Evolutionary conservation across 2,888 invertebrate species (phyloP), one percentile per base, ranked within the genome.

Genomic region (Coronaproctus castanopsis): DNA sequence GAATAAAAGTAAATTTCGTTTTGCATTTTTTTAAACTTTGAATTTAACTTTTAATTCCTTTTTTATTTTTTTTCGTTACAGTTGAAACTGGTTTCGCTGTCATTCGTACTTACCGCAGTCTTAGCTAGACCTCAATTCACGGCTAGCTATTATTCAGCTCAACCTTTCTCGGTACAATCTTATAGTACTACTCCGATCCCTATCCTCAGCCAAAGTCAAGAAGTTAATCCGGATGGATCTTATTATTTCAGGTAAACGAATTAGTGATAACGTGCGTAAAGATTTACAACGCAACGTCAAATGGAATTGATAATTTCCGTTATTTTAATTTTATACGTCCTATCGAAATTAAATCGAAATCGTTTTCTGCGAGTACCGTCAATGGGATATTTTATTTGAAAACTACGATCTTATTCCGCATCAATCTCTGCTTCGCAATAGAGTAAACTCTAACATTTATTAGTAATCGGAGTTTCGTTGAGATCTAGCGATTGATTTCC

Each of bases 181-280:
- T 68, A 67, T 50, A 61, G 24, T 54, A 65, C 62, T 20, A 66
- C 65, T 50, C 68, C 64, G 52, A 77, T 80, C 63, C 80, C 80
- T 3, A 82, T 81, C 62, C 67, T 79, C 21, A 73, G 76, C 61
- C 78, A 77, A 66, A 77, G 78, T 57, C 80, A 79, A 63, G 73
- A 74, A 51, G 78, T 79, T 69, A 78, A 79, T 66, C 79, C 80
- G 48, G 80, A 79, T 65, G 80, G 80, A 58, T 78, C 73, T 67
- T 82, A 82, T 68, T 75, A 77, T 62, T 82, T 77, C 71, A 80
- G 78, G 81, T 81, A 69, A 69, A 71, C 24, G 21, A n/a, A n/a
- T n/a, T 19, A 8, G 19, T 5, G 5, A 52, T 48, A 18, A 48
- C 18, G 10, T 48, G 18, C 10, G 10, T 48, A 14, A 48, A 48